phyloP scores from a whole-genome alignment of 1,140 invertebrate species.

The Propsilocerus akamusi region DNA sequence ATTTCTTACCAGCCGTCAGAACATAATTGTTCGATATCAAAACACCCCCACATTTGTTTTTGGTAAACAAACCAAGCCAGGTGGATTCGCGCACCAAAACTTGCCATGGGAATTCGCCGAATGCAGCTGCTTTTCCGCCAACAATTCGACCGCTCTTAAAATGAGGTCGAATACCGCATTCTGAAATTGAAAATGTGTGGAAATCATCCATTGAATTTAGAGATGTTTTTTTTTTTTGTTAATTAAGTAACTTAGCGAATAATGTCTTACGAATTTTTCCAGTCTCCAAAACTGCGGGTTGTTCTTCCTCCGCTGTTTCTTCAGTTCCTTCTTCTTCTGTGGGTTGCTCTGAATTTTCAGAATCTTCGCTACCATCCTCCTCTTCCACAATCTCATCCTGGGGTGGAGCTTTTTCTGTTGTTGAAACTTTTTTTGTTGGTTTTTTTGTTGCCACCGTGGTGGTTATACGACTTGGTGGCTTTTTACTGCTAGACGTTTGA shows the following conservation, averaged over 20 bases:
- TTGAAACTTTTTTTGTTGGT: slow-evolving; percentile 18
- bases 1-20: slow-evolving; percentile 43
- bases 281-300: slow-evolving; percentile 4
- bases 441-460: slow-evolving; percentile 18
- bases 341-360: too few relatives aligned
- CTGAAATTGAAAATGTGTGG: slow-evolving; percentile 35
- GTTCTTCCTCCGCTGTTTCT: slow-evolving; percentile 25
- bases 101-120: slow-evolving; percentile 88
- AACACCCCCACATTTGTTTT: slow-evolving; percentile 89
- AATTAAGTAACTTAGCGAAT: background rate
- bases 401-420: slow-evolving; percentile 21
- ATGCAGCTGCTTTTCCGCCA: slow-evolving; percentile 66
- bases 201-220: slow-evolving; percentile 8
- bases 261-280: slow-evolving; percentile 36
- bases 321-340: slow-evolving; percentile 26
- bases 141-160: slow-evolving; percentile 69
- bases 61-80: slow-evolving; percentile 86
- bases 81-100: slow-evolving; percentile 79
- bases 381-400: slow-evolving; percentile 25
- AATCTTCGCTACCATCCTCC: slow-evolving; percentile 11
- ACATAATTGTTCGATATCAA: slow-evolving; percentile 71
- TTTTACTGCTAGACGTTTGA: slow-evolving; percentile 16
- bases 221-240: background rate
- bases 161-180: slow-evolving; percentile 70
- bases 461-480: slow-evolving; percentile 10